These are phyloP conservation scores for Tipula unca DNA, from an alignment of 2,888 invertebrate genomes.

Conservation along the genomic window DNA sequence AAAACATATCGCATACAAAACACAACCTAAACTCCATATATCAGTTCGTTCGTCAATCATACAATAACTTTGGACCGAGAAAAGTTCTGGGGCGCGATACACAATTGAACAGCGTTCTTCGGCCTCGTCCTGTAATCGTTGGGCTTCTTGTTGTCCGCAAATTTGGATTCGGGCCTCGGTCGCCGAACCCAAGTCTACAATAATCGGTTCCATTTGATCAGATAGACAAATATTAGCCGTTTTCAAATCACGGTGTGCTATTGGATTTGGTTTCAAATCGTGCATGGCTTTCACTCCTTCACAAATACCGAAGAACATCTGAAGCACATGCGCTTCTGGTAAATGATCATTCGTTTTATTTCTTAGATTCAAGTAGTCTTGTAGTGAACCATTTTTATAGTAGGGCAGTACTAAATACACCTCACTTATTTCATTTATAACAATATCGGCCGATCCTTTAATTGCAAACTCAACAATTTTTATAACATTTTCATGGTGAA, in stretches of 20 bases:
- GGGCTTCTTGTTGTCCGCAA: slow-evolving; percentile 58
- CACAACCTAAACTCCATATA: slow-evolving; percentile 83
- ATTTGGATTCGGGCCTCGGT: slow-evolving; percentile 54
- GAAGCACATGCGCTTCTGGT: slow-evolving; percentile 54
- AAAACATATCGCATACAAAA: slow-evolving; percentile 76
- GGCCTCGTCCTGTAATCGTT: slow-evolving; percentile 66
- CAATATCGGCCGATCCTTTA: slow-evolving; percentile 54
- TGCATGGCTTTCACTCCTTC: slow-evolving; percentile 68
- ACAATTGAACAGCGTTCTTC: slow-evolving; percentile 82
- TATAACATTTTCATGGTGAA: slow-evolving; percentile 65
- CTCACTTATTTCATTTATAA: slow-evolving; percentile 59
- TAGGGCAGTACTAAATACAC: slow-evolving; percentile 67
- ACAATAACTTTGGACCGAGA: slow-evolving; percentile 72
- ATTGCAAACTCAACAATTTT: slow-evolving; percentile 54
- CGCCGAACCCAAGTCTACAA: slow-evolving; percentile 76
- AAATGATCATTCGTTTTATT: slow-evolving; percentile 51
- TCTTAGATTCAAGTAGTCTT: slow-evolving; percentile 56
- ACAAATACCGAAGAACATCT: slow-evolving; percentile 63
- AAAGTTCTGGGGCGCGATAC: slow-evolving; percentile 80
- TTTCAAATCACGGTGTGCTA: slow-evolving; percentile 79
- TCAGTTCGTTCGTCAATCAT: slow-evolving; percentile 77
- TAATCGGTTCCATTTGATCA: slow-evolving; percentile 59
- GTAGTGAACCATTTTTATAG: slow-evolving; percentile 67
- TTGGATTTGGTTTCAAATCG: slow-evolving; percentile 58
- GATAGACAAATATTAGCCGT: slow-evolving; percentile 74